A percentile compares a stretch with the other conserved stretches of the same genome.
Conservation (phyloP, 64 coral and sea anemone species). For the Pachyseris speciosa region DNA sequence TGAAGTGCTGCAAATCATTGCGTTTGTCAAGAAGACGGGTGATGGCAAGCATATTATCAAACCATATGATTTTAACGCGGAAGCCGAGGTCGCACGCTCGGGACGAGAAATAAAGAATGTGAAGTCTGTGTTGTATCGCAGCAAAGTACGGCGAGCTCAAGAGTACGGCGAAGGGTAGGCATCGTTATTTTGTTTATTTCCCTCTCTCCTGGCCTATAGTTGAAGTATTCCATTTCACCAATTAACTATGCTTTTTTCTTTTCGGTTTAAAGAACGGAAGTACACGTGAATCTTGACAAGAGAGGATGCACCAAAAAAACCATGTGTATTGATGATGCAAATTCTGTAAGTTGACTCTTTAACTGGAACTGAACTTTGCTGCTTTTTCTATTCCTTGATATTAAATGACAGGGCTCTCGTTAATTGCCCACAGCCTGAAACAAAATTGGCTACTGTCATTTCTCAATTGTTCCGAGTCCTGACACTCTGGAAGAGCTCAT, state of each 20-base stretch:
- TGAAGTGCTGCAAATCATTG: constrained; percentile 66
- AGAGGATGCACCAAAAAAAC: constrained; percentile 59
- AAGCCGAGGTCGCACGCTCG: not conserved
- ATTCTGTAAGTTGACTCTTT: constrained; percentile 47
- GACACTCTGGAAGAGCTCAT: no score
- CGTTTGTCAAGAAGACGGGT: constrained; percentile 54
- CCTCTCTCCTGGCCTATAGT: no score
- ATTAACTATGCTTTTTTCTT: not conserved
- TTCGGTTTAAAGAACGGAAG: constrained; percentile 53
- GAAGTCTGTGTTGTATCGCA: not conserved
- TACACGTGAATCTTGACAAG: constrained; percentile 71
- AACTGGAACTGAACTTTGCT: no score
- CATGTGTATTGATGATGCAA: constrained; percentile 47
- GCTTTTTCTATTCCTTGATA: no score
- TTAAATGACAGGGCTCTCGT: no score
- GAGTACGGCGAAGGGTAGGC: constrained; percentile 13
- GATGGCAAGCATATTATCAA: constrained; percentile 43
- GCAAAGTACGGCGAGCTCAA: not conserved
- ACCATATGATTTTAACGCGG: not conserved
- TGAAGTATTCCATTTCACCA: no score
- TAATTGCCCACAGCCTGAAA: no score
- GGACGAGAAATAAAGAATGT: not conserved
- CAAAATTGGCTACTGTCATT: no score
- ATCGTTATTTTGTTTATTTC: not conserved
- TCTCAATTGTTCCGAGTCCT: no score